phyloP scores from a whole-genome alignment of 1,140 invertebrate species.

The Plectrocnemia conspersa region DNA sequence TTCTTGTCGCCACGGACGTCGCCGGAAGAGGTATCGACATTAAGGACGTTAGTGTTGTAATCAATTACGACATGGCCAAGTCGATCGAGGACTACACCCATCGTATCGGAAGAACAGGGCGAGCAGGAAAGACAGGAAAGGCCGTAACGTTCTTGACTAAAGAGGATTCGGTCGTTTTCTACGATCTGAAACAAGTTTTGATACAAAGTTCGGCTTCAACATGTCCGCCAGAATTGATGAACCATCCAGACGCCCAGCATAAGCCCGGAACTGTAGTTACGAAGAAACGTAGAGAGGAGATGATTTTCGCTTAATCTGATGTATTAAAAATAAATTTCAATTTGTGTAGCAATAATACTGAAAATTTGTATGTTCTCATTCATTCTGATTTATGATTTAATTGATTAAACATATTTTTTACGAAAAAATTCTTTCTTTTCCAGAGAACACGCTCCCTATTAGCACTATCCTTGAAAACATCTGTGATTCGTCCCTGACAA shows the following conservation, averaged over 20 bases:
- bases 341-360: neutral
- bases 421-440: no score
- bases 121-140: conserved; percentile 95
- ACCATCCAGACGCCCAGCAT: conserved; percentile 97
- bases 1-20: conserved; percentile 99
- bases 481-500: no score
- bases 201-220: conserved; percentile 86
- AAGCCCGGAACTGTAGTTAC: conserved; percentile 95
- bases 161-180: conserved; percentile 93
- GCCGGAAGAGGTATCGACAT: conserved; percentile 99
- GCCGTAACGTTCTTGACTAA: conserved; percentile 96
- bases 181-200: conserved; percentile 93
- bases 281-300: conserved; percentile 91
- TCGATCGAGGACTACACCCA: conserved; percentile 99
- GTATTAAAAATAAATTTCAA: conserved; percentile 1
- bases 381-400: neutral
- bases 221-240: conserved; percentile 94
- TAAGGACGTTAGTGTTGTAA: conserved; percentile 97
- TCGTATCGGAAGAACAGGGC: conserved; percentile 97
- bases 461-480: no score
- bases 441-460: no score
- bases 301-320: conserved; percentile 76
- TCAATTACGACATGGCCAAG: conserved; percentile 99
- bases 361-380: neutral
- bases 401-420: neutral